These are phyloP conservation scores for Lucilia sericata DNA, from an alignment of 1,140 invertebrate genomes.

Conservation along the genomic window DNA sequence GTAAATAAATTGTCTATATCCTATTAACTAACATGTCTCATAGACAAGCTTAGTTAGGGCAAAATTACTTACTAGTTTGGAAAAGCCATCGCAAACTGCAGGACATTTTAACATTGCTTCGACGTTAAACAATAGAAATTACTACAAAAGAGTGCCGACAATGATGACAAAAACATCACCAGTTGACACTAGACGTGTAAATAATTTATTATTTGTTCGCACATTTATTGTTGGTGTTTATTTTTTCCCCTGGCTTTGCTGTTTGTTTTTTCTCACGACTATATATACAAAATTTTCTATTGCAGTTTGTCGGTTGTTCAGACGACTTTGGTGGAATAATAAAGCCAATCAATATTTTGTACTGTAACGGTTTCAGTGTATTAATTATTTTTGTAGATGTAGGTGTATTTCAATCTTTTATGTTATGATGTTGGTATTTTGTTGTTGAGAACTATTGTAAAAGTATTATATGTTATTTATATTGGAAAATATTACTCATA, in stretches of 20 bases:
- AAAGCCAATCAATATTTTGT: not conserved
- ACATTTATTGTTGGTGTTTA: constrained; percentile 7
- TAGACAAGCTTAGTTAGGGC: too few species aligned
- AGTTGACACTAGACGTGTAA: constrained; percentile 39
- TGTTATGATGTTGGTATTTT: too few species aligned
- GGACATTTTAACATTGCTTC: not conserved
- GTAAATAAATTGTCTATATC: too few species aligned
- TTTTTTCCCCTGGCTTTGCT: not conserved
- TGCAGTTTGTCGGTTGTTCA: not conserved
- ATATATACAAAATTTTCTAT: not conserved
- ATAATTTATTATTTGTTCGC: constrained; percentile 41
- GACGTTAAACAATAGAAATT: not conserved
- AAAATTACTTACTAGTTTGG: too few species aligned
- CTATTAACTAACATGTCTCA: too few species aligned
- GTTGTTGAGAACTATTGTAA: too few species aligned
- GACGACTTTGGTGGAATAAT: not conserved
- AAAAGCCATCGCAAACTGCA: too few species aligned
- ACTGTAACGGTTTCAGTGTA: too few species aligned
- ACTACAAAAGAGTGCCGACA: constrained; percentile 19
- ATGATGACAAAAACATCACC: constrained; percentile 36
- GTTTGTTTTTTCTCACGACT: not conserved
- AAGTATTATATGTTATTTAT: too few species aligned
- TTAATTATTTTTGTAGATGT: too few species aligned
- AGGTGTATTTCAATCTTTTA: too few species aligned
- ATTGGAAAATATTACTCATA: too few species aligned